A percentile compares a stretch with the other conserved stretches of the same genome.
phyloP scores from a whole-genome alignment of 2,888 invertebrate genomes.

The Platycheirus rosarum region DNA sequence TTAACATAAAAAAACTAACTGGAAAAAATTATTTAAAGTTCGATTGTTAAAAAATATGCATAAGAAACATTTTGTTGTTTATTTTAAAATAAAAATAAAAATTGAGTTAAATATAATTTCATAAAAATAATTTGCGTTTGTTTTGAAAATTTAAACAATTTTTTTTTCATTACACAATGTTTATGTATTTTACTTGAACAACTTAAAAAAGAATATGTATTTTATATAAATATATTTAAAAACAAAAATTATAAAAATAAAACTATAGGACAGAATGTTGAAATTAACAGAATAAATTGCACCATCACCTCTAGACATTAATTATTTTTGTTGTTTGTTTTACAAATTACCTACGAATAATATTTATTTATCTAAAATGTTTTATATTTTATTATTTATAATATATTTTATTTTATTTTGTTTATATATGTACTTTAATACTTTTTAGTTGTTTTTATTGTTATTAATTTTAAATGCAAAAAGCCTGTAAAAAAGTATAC shows the following conservation, averaged over 20 bases:
- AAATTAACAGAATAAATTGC: conserved; percentile 74
- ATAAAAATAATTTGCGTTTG: conserved; percentile 33
- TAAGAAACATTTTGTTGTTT: conserved; percentile 40
- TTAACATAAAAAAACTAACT: conserved; percentile 3
- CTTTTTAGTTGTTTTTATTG: conserved; percentile 25
- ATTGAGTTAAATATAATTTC: conserved; percentile 29
- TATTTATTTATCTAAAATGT: conserved; percentile 65
- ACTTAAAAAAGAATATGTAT: background rate
- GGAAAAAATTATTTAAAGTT: conserved; percentile 38
- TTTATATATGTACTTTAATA: conserved; percentile 31
- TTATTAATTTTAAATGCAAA: conserved; percentile 64
- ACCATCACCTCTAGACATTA: conserved; percentile 75
- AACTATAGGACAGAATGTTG: conserved; percentile 68
- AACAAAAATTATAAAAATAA: conserved; percentile 14
- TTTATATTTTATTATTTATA: conserved; percentile 37
- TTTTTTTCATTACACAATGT: background rate
- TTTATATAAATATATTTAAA: background rate
- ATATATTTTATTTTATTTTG: conserved; percentile 23
- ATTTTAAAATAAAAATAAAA: conserved; percentile 14
- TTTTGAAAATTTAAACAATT: conserved; percentile 3
- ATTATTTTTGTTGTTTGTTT: conserved; percentile 44
- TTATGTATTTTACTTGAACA: no score
- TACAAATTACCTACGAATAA: conserved; percentile 61
- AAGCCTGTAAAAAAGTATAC: conserved; percentile 74
- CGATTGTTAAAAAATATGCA: conserved; percentile 29